Base-by-base conservation (phyloP, 2,113 vertebrate genomes). In the Trogon surrucura region DNA sequence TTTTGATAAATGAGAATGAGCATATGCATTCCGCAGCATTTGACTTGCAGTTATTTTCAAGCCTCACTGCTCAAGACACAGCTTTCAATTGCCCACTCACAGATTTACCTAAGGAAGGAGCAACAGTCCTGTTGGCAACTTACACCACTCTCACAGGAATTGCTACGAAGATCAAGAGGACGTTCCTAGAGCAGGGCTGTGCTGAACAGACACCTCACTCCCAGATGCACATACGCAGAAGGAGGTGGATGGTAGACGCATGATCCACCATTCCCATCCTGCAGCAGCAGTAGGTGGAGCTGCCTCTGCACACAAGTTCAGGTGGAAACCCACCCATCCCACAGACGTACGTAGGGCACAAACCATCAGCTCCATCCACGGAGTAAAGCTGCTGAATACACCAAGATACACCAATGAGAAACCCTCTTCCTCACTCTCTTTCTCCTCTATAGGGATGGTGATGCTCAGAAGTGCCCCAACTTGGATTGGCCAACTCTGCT, bases 1-100 rank as follows among this genome's bases (percentile, higher is more conserved):
- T 86, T 88, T 88, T 93, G 82, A 91, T 82, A 62, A 77, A 75
- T 73, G 30, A 93, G 69, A 91, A 69, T 1, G 13, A 92, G 67
- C 60, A 36, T 4, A 29, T 89, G 62, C 48, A 81, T 95, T 93
- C 60, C 80, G 64, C 71, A 48, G 20, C 5, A 29, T 79, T 53
- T 22, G 19, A 54, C 70, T 62, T 41, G 50, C 56, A 27, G 38
- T 44, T 50, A 34, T 51, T n/a, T 44, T 78, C 78, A 95, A 80
- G 62, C 80, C 58, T 41, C 10, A 0, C 22, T 41, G 53, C 74
- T 71, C 48, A 15, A 66, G 23, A 34, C 6, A n/a, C 4, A 3
- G 47, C 23, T 80, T 83, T 17, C 3, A 2, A 21, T 71, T 64
- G 21, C 45, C 41, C 17, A 19, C 15, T 32, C 0, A 0, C 57